Evolutionary conservation across 2,113 vertebrate genomes (phyloP), one percentile per base, ranked within the genome.

Genomic region (Crocuta crocuta): DNA sequence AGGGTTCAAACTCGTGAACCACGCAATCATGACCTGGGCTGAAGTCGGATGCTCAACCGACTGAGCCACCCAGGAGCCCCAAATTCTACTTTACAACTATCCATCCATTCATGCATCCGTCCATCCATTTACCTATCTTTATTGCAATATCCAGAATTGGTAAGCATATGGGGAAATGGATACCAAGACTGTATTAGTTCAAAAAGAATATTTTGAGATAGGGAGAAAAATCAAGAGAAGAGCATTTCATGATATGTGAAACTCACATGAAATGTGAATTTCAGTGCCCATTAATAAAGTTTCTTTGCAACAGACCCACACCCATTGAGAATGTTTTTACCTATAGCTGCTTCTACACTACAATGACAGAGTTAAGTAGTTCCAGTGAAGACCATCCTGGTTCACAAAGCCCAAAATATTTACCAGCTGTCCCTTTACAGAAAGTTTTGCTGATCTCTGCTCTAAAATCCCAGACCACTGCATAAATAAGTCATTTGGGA

Each of bases 361-460:
- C 1, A 13, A 4, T 0, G 1, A 23, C n/a, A 79, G 31, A 48
- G 17, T 3, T 24, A 26, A 79, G 21, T 8, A 10, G 9, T 19
- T 65, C 15, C 33, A 10, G 33, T 28, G 45, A 53, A 43, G 35
- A 48, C 26, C 7, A 0, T 11, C n/a, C 43, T 13, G 16, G 1
- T 35, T 15, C 58, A 65, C 10, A 50, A 61, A 16, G 24, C 58
- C 21, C 23, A 31, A 35, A 58, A 13, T 2, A 53, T 71, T 23
- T 15, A 28, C 48, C 15, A 0, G 17, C 61, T 24, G 10, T 21
- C 45, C 61, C 93, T 83, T 83, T 17, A 68, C 8, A 33, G 15
- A 71, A n/a, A 39, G 26, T 9, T 65, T 13, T 53, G 26, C 63
- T 21, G 35, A 17, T 10, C 28, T 0, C 10, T 58, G 73, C 24